These are phyloP conservation scores for Petromus typicus DNA, from an alignment of 2,113 vertebrate species.

Conservation along the genomic window DNA sequence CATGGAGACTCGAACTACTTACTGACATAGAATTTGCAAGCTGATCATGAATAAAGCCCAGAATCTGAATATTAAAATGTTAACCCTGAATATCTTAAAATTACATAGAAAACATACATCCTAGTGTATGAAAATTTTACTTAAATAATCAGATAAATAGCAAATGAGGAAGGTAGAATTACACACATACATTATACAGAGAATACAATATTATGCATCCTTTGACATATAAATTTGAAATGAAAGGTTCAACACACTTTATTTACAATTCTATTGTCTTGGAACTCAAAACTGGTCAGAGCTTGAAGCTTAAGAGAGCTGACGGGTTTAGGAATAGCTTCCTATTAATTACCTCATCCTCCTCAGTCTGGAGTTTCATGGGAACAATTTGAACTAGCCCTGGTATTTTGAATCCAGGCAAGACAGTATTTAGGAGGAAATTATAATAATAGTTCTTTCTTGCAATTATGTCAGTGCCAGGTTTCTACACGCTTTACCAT, in stretches of 20 bases:
- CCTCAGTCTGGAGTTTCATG: constrained; percentile 1
- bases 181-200: constrained; percentile 36
- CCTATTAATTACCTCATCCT: not conserved
- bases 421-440: constrained; percentile 21
- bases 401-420: constrained; percentile 29
- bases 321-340: constrained; percentile 9
- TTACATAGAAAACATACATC: constrained; percentile 78
- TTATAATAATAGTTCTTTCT: constrained; percentile 8
- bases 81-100: constrained; percentile 63
- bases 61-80: constrained; percentile 69
- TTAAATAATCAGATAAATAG: constrained; percentile 77
- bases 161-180: constrained; percentile 61
- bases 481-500: constrained; percentile 32
- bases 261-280: constrained; percentile 38
- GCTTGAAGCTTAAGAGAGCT: not conserved
- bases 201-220: constrained; percentile 22
- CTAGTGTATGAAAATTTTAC: constrained; percentile 63
- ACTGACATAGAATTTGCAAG: constrained; percentile 65
- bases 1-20: constrained; percentile 46
- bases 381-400: not conserved
- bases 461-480: not conserved
- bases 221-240: constrained; percentile 12
- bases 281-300: not conserved
- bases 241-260: constrained; percentile 5
- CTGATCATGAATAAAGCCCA: constrained; percentile 63